These are phyloP conservation scores for Artibeus jamaicensis DNA, from an alignment of 2,797 vertebrate genomes.

Conservation along the genomic window DNA sequence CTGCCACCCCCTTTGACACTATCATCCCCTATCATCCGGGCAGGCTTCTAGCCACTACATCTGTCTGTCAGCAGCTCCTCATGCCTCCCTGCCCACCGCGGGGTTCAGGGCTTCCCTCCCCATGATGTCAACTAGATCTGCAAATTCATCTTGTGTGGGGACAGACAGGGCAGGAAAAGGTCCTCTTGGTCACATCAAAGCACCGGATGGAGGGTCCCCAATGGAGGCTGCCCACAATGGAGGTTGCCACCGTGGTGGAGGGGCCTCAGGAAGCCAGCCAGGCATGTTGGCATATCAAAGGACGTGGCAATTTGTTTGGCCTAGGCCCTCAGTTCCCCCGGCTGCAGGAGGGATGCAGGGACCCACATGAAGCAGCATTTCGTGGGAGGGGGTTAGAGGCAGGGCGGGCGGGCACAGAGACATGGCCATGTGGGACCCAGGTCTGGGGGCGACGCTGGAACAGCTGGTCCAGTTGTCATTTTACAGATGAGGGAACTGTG, in stretches of 20 bases:
- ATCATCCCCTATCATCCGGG: rapidly evolving
- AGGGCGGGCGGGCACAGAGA: background rate
- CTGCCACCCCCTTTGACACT: background rate
- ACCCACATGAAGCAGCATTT: background rate
- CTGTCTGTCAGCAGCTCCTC: background rate
- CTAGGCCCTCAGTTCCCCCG: background rate
- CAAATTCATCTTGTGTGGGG: background rate
- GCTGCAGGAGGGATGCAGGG: too few relatives aligned
- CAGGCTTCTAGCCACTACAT: background rate
- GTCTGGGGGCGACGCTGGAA: background rate
- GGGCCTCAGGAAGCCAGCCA: background rate
- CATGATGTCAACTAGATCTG: background rate
- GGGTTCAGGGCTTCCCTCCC: background rate
- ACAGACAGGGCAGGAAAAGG: background rate
- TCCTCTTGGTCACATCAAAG: background rate
- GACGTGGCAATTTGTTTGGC: background rate
- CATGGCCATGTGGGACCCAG: background rate
- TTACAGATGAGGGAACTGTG: background rate
- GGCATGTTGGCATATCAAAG: background rate
- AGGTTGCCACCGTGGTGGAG: background rate
- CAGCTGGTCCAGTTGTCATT: background rate
- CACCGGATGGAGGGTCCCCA: background rate
- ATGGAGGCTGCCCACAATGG: background rate
- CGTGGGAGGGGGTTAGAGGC: background rate
- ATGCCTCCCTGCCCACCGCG: background rate